Percentiles rank a stretch among this genome's conserved stretches.
Conservation (phyloP, 2,797 vertebrate species). For the Paramormyrops hopkinsi region DNA sequence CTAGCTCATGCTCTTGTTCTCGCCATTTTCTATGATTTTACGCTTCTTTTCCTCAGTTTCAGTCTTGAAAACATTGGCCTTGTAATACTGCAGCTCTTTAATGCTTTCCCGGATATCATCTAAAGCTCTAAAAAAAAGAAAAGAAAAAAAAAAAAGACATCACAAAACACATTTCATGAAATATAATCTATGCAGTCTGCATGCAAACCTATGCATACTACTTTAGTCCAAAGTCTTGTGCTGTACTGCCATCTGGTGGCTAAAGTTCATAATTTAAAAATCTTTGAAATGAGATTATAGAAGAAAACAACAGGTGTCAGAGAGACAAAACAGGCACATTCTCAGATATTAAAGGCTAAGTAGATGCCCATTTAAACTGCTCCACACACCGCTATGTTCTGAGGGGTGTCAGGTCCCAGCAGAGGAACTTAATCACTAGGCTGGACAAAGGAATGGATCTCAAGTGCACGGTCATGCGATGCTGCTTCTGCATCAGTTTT, state of each 20-base stretch:
- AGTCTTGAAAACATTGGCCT: constrained; percentile 76
- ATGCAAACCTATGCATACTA: not conserved
- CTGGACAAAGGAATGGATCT: not conserved
- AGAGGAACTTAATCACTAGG: not conserved
- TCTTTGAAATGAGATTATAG: not conserved
- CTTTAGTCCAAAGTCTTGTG: not conserved
- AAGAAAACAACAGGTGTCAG: not conserved
- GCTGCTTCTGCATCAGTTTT: not conserved
- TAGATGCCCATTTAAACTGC: not conserved
- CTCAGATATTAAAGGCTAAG: not conserved
- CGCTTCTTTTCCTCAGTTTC: constrained; percentile 68
- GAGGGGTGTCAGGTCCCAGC: not conserved
- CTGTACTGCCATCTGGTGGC: not conserved
- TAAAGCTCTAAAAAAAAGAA: constrained; percentile 68
- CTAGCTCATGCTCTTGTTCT: constrained; percentile 37
- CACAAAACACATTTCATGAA: not conserved
- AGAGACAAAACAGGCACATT: not conserved
- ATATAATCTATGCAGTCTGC: not conserved
- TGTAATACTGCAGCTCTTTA: constrained; percentile 88
- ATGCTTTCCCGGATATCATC: constrained; percentile 96
- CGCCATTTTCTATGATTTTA: constrained; percentile 71
- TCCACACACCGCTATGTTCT: not conserved
- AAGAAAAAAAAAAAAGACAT: not conserved
- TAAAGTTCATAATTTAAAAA: not conserved
- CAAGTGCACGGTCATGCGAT: not conserved